A percentile compares a stretch with the other conserved stretches of the same genome.
Evolutionary conservation across 2,797 vertebrate genomes (phyloP).

Genomic region (Hyperoplus lanceolatus): DNA sequence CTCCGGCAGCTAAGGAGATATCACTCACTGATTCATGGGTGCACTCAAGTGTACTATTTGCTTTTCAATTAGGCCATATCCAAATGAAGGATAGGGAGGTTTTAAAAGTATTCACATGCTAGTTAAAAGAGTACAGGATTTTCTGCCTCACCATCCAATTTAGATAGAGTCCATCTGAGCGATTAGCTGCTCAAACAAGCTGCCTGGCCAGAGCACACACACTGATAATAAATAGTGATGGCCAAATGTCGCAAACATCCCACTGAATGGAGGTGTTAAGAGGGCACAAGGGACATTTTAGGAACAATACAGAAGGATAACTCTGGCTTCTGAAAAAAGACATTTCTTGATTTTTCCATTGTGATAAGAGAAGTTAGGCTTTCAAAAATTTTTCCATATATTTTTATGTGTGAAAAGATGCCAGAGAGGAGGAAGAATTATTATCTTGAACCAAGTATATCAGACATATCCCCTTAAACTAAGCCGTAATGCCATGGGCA

Average conservation of each 20-base stretch:
- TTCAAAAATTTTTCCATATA: not conserved
- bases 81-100: conserved; percentile 85
- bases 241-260: conserved; percentile 75
- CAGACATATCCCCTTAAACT: not conserved
- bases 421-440: not conserved
- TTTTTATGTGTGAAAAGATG: not conserved
- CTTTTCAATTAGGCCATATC: conserved; percentile 89
- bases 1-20: conserved; percentile 91
- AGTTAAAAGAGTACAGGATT: conserved; percentile 82
- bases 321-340: conserved; percentile 9
- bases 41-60: conserved; percentile 88
- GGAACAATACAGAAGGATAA: conserved; percentile 47
- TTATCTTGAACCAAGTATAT: not conserved
- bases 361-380: conserved; percentile 6
- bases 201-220: conserved; percentile 63
- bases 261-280: conserved; percentile 65
- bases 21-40: conserved; percentile 82
- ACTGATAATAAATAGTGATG: conserved; percentile 79
- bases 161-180: conserved; percentile 82
- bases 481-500: not conserved
- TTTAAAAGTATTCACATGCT: conserved; percentile 87
- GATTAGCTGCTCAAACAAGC: conserved; percentile 86
- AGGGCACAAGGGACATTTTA: conserved; percentile 59
- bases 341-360: conserved; percentile 36
- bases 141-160: conserved; percentile 86